These are phyloP conservation scores for Synanthedon myopaeformis DNA, from an alignment of 2,888 invertebrate genomes.

Conservation along the genomic window DNA sequence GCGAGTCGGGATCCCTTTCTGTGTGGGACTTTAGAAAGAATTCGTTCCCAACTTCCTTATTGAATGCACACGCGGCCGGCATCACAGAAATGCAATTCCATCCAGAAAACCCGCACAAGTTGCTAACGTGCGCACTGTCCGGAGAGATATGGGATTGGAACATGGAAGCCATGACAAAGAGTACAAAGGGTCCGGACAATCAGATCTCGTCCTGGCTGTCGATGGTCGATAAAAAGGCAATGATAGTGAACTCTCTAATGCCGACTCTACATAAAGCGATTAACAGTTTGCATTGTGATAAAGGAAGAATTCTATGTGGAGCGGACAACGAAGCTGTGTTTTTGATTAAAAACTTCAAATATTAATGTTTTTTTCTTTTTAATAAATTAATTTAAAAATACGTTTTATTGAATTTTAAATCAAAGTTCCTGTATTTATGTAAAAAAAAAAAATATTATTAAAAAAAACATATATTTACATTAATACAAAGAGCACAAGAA, in stretches of 20 bases:
- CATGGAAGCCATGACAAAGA: conserved; percentile 65
- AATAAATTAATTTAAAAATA: conserved; percentile 6
- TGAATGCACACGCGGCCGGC: conserved; percentile 80
- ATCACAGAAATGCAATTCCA: conserved; percentile 92
- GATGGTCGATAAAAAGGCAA: conserved; percentile 75
- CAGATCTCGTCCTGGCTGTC: conserved; percentile 74
- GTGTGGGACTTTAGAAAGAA: conserved; percentile 92
- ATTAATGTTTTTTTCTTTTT: conserved; percentile 18
- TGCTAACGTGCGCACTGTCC: conserved; percentile 83
- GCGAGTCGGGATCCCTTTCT: conserved; percentile 87
- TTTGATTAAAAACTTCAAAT: conserved; percentile 76
- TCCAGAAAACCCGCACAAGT: conserved; percentile 84
- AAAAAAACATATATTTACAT: no score
- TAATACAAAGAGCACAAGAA: no score
- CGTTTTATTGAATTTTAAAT: conserved; percentile 30
- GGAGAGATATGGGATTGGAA: conserved; percentile 95
- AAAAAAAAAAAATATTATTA: no score
- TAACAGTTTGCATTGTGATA: conserved; percentile 84
- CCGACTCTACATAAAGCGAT: conserved; percentile 81
- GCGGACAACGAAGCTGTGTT: conserved; percentile 92
- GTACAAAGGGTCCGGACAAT: conserved; percentile 39
- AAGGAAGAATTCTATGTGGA: conserved; percentile 81
- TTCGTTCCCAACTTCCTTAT: conserved; percentile 82
- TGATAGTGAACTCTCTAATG: conserved; percentile 81
- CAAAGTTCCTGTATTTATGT: no score